A percentile compares a stretch with the other conserved stretches of the same genome.
Evolutionary conservation across 2,888 invertebrate genomes (phyloP).

Genomic region (Portevinia maculata): DNA sequence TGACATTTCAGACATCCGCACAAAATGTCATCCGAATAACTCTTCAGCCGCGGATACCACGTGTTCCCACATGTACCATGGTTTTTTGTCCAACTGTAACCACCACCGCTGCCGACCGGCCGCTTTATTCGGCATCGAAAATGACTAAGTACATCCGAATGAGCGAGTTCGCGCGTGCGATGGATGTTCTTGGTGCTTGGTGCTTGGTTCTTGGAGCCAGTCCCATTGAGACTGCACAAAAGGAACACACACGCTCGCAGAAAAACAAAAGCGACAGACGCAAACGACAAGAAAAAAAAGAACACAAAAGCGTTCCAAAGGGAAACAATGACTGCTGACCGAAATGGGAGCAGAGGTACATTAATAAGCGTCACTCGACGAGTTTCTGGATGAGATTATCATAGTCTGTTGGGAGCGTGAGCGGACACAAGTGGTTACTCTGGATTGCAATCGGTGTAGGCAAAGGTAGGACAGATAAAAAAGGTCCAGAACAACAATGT

Average conservation of each 20-base stretch:
- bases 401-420: constrained; percentile 52
- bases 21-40: constrained; percentile 66
- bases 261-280: constrained; percentile 11
- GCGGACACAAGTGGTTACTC: constrained; percentile 35
- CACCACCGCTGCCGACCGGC: constrained; percentile 20
- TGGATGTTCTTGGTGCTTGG: constrained; percentile 37
- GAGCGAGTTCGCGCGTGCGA: constrained; percentile 52
- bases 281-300: constrained; percentile 27
- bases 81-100: constrained; percentile 36
- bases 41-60: constrained; percentile 18
- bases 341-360: constrained; percentile 72
- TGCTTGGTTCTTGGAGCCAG: constrained; percentile 41
- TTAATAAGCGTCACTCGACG: constrained; percentile 71
- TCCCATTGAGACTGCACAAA: constrained; percentile 70
- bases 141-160: constrained; percentile 65
- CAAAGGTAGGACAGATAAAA: constrained; percentile 31
- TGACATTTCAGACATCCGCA: constrained; percentile 72
- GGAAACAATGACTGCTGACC: constrained; percentile 64
- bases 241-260: constrained; percentile 17
- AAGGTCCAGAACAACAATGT: constrained; percentile 36
- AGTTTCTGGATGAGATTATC: constrained; percentile 69
- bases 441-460: constrained; percentile 64
- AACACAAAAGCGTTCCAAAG: constrained; percentile 51
- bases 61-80: constrained; percentile 25
- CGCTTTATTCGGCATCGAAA: constrained; percentile 49